Evolutionary conservation across 2,797 vertebrate species (phyloP).

Genomic region (Acipenser transmontanus): DNA sequence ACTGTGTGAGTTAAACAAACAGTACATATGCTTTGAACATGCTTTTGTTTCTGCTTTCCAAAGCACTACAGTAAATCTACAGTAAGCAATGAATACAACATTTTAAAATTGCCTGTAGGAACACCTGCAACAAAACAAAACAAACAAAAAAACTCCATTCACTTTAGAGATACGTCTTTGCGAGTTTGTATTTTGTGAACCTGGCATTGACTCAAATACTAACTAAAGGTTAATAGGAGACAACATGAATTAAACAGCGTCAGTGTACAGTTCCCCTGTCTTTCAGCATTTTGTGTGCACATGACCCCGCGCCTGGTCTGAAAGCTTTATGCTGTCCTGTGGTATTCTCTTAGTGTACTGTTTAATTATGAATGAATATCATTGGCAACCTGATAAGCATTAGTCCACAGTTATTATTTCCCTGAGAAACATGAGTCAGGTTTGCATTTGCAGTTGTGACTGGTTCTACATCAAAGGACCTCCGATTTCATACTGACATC

Average conservation of each 20-base stretch:
- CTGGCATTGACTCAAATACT: no score
- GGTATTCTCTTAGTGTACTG: slow-evolving; percentile 40
- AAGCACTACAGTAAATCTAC: no score
- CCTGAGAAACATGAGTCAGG: slow-evolving; percentile 38
- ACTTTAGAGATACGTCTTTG: no score
- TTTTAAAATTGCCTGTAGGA: no score
- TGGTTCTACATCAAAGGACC: slow-evolving; percentile 16
- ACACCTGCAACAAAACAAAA: no score
- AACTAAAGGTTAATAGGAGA: slow-evolving; percentile 57
- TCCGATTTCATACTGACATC: slow-evolving; percentile 36
- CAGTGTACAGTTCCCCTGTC: slow-evolving; percentile 36
- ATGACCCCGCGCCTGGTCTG: slow-evolving; percentile 43
- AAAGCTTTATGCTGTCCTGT: slow-evolving; percentile 34
- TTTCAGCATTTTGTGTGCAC: slow-evolving; percentile 48
- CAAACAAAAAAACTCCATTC: no score
- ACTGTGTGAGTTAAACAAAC: no score
- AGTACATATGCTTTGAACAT: no score
- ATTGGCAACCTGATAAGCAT: slow-evolving; percentile 65
- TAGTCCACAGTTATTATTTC: slow-evolving; percentile 38
- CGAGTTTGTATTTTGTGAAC: no score
- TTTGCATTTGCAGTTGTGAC: slow-evolving; percentile 10
- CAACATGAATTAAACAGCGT: slow-evolving; percentile 54
- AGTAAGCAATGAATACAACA: no score
- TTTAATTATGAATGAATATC: slow-evolving; percentile 62
- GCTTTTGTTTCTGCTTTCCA: no score